Evolutionary conservation across 1,140 invertebrate genomes (phyloP).

Genomic region (Calliphora vicina): DNA sequence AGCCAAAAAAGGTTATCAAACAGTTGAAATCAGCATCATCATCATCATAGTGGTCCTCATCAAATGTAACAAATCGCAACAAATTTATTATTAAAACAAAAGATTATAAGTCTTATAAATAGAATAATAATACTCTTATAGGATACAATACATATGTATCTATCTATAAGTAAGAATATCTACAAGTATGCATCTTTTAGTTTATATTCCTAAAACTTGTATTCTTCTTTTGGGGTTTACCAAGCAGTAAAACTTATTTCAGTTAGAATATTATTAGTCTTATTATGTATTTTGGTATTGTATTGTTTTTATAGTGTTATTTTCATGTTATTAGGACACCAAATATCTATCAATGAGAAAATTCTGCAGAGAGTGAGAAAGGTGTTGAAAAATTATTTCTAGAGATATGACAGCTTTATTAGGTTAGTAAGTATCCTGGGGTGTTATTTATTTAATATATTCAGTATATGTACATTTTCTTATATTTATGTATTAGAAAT

Average conservation of each 20-base stretch:
- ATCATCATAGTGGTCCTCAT: neutral
- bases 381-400: neutral
- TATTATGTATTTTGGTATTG: neutral
- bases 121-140: neutral
- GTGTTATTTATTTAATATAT: no score
- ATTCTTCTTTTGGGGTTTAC: neutral
- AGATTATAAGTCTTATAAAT: neutral
- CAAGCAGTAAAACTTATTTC: constrained; percentile 2
- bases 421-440: neutral
- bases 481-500: no score
- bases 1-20: neutral
- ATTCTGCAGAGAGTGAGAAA: no score
- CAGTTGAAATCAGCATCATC: constrained; percentile 5
- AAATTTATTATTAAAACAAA: constrained; percentile 11
- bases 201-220: no score
- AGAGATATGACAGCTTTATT: neutral
- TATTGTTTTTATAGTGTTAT: neutral
- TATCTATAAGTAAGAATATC: no score
- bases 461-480: no score
- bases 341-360: no score
- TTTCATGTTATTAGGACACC: neutral
- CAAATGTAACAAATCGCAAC: constrained; percentile 26
- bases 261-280: neutral
- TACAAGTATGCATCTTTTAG: neutral
- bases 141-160: neutral